phyloP scores from a whole-genome alignment of 2,797 vertebrate species.

The Pipistrellus kuhlii region DNA sequence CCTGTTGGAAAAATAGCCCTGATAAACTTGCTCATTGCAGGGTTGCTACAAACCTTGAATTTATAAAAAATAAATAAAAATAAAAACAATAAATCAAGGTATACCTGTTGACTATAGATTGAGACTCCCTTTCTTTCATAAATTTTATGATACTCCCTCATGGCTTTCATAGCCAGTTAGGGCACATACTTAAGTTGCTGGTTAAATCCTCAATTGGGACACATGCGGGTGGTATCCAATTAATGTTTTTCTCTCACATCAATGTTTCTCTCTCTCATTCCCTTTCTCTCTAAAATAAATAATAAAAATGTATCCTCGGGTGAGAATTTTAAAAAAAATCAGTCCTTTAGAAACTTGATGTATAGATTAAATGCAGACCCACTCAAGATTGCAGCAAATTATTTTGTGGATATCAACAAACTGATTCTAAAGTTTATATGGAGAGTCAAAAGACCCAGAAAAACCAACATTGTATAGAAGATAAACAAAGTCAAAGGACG shows the following conservation, averaged over 20 bases:
- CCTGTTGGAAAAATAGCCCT: neutral
- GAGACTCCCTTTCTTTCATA: neutral
- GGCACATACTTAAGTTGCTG: neutral
- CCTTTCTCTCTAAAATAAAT: neutral
- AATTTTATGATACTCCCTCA: neutral
- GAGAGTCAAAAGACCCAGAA: neutral
- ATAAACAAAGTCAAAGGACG: neutral
- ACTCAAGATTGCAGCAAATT: slow-evolving; percentile 8
- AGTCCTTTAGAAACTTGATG: neutral
- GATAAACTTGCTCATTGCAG: neutral
- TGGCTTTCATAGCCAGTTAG: neutral
- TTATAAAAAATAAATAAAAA: neutral
- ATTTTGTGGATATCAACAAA: neutral
- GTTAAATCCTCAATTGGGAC: neutral
- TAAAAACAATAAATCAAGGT: neutral
- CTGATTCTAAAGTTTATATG: slow-evolving; percentile 35
- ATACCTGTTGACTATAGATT: neutral
- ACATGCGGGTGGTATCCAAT: neutral
- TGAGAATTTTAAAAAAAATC: neutral
- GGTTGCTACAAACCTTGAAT: neutral
- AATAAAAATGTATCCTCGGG: neutral
- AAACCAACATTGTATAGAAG: neutral
- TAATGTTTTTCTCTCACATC: neutral
- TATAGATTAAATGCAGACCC: neutral
- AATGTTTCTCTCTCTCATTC: neutral